Evolutionary conservation across 2,888 invertebrate genomes (phyloP).

Genomic region (Yponomeuta plumbellus): DNA sequence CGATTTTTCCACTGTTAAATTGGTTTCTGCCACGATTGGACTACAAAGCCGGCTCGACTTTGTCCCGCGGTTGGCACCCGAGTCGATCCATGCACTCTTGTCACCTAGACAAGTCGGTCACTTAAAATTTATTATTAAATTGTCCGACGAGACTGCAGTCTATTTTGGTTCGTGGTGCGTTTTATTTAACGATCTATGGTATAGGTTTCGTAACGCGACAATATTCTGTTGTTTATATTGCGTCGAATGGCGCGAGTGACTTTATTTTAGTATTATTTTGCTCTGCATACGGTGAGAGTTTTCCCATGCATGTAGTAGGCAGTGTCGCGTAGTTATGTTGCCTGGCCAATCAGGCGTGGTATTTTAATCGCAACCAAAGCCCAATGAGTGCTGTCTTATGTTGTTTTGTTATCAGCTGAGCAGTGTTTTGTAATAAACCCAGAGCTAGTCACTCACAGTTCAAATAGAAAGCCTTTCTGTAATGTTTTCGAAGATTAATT

Average conservation of each 20-base stretch:
- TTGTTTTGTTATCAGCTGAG: not conserved
- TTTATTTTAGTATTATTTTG: not conserved
- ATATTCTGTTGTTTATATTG: constrained; percentile 20
- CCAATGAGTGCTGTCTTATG: not conserved
- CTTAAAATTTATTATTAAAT: not conserved
- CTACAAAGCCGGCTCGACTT: constrained; percentile 35
- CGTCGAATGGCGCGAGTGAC: not conserved
- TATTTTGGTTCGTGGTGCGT: constrained; percentile 43
- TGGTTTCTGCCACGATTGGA: constrained; percentile 38
- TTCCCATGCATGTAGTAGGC: too few species aligned
- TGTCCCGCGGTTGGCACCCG: constrained; percentile 33
- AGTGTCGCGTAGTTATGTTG: not conserved
- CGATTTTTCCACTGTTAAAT: constrained; percentile 42
- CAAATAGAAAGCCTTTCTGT: not conserved
- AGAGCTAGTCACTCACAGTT: not conserved
- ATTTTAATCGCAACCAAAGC: not conserved
- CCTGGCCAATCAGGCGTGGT: not conserved
- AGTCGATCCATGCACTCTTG: constrained; percentile 18
- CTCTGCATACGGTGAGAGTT: too few species aligned
- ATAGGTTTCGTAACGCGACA: constrained; percentile 1
- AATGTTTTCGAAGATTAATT: not conserved
- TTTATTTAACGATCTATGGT: constrained; percentile 32
- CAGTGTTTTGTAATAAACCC: not conserved
- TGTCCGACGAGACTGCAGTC: constrained; percentile 38
- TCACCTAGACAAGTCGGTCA: constrained; percentile 31